Base-by-base conservation (phyloP, 64 coral and sea anemone species). In the Cladopsammia gracilis region DNA sequence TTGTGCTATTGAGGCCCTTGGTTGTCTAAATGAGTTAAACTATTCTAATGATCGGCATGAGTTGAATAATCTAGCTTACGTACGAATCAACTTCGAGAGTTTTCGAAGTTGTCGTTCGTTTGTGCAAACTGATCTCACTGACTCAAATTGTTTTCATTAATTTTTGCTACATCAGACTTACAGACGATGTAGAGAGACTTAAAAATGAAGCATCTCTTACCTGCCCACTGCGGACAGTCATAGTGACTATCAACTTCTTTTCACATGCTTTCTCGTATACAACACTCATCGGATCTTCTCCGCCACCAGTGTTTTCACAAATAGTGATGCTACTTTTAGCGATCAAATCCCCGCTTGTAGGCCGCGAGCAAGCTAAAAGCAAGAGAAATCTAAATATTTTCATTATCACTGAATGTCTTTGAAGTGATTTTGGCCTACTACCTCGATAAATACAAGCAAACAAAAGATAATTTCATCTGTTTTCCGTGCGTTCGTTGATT, bases 271-370 rank as follows among this genome's bases (percentile, higher is more conserved):
- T 99, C 4, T 93, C 90, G 77, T 96, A 92, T 6, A 99, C 91
- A n/a, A 99, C 98, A 45, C 96, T 96, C 74, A 90, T 88, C 1
- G 98, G 98, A 68, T 99, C 94, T 47, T 96, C 94, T 3, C 83
- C 83, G 46, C 90, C 70, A 3, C 94, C 98, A 45, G 98, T 94
- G 60, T 99, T 99, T 85, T 99, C 98, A 61, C 98, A 99, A 26
- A 96, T 78, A 7, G 91, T 93, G 20, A 99, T 88, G 42, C 95
- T 90, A 70, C 98, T 99, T 94, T 99, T 99, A 8, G 98, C 91
- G 66, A 99, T 94, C 22, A 99, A 73, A 61, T 98, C 96, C 10
- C 25, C 62, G 16, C 45, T 20, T n/a, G 80, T 49, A 2, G 80
- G 58, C 7, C 19, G 44, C 10, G 62, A 67, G 64, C 42, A 67